Base-by-base conservation (phyloP, 2,113 vertebrate species). In the Oostethus manadensis region DNA sequence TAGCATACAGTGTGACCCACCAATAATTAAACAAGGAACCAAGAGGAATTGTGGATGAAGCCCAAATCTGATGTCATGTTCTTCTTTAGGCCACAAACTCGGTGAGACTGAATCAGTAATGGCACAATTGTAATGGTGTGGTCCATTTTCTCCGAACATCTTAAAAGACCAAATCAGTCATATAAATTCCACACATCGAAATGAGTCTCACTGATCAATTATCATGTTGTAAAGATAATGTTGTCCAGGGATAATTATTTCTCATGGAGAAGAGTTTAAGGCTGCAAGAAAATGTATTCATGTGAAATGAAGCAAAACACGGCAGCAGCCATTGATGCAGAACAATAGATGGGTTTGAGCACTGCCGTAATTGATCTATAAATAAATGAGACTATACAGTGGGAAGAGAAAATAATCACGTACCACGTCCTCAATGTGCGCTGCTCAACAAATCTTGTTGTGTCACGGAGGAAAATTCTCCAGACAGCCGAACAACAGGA, bases 401-500 rank as follows among this genome's bases (percentile, higher is more conserved):
- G 45, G 42, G 56, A 38, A 15, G 47, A 13, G 40, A 4, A 22
- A 44, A 57, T 61, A 77, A 7, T 80, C 47, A 66, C 66, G 55
- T 17, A 44, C 65, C 50, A 56, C 40, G 50, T 63, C 53, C 35
- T 16, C 26, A 47, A 68, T 73, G 23, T 58, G 62, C 66, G 67
- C 48, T 33, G 51, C 56, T 62, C 35, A 62, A 54, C 51, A 54
- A 53, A 64, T 58, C 64, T 63, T 14, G 26, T 56, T 29, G 54
- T 58, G 71, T 62, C 65, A 63, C 58, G 16, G 43, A 66, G 60
- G 66, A 69, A 55, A 71, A 51, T 70, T 23, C 20, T 51, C 58
- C 70, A 73, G 73, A 71, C 78, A 71, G 72, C 64, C 53, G 66
- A 68, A 75, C 59, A 80, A 74, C 51, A 42, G 68, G 76, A 62